Conservation (phyloP, 2,113 vertebrate genomes). For the Dissostichus mawsoni region DNA sequence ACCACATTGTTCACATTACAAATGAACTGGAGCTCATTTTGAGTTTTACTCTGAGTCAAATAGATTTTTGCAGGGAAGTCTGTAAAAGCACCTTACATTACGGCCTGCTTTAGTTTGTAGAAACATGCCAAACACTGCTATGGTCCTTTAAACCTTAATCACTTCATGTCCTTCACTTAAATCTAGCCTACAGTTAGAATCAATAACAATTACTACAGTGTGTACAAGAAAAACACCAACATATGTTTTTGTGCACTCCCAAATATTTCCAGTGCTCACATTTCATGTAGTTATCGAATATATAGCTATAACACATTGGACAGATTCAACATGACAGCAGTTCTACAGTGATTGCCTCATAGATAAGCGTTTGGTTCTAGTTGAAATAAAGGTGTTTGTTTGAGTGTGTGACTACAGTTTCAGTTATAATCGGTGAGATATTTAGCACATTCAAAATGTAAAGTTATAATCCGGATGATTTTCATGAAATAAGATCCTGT, state of each 20-base stretch:
- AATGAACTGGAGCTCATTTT: not conserved
- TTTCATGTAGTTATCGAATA: conserved; percentile 2
- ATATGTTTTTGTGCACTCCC: not conserved
- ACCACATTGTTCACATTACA: not conserved
- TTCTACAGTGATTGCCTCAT: not conserved
- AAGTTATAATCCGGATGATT: conserved; percentile 33
- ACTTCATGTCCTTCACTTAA: not conserved
- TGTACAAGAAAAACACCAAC: not conserved
- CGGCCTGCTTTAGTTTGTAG: not conserved
- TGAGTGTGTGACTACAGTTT: not conserved
- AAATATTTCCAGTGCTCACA: not conserved
- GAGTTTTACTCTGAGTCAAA: too few species aligned
- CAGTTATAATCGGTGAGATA: conserved; percentile 16
- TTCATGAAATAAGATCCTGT: not conserved
- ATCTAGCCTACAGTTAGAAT: not conserved
- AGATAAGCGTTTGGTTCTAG: not conserved
- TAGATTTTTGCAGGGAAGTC: not conserved
- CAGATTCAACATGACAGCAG: conserved; percentile 3
- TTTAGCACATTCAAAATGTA: conserved; percentile 14
- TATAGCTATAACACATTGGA: conserved; percentile 3
- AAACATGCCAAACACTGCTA: conserved; percentile 10
- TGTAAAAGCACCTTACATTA: not conserved
- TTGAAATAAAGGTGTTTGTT: not conserved
- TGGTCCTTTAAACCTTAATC: not conserved
- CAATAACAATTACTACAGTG: not conserved